phyloP scores from a whole-genome alignment of 2,113 vertebrate genomes.

The Labeo catla region DNA sequence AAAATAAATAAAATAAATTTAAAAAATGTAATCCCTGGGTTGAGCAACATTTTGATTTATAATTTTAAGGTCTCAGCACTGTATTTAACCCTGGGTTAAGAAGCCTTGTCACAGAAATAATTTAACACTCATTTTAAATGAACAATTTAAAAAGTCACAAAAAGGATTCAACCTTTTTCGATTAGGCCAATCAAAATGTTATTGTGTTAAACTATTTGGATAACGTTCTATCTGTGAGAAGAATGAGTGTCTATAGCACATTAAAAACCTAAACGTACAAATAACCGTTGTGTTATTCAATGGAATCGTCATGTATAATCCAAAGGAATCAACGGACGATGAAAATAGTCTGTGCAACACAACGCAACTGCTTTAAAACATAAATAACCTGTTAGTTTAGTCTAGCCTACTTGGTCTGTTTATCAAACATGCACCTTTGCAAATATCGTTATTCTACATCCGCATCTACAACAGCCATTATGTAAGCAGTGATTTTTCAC shows the following conservation, averaged over 20 bases:
- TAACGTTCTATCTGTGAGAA: neutral
- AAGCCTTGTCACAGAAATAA: neutral
- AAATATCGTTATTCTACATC: neutral
- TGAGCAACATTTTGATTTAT: neutral
- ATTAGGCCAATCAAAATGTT: neutral
- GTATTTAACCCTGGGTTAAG: neutral
- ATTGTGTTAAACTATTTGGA: neutral
- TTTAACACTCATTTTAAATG: neutral
- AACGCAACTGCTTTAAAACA: neutral
- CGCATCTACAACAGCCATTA: neutral
- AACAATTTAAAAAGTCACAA: neutral
- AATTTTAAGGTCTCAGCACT: neutral
- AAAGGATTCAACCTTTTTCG: neutral
- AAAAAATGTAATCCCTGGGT: neutral
- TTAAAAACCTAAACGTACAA: neutral
- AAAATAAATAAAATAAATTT: neutral
- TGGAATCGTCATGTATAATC: neutral
- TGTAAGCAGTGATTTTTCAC: neutral
- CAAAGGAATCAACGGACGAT: neutral
- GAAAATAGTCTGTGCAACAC: neutral
- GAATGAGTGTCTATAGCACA: neutral
- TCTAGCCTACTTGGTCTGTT: constrained; percentile 26
- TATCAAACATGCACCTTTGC: neutral
- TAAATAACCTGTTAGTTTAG: neutral
- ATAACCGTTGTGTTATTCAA: neutral